Conservation (phyloP, 2,113 vertebrate genomes). For the Sinocyclocheilus anophthalmus region DNA sequence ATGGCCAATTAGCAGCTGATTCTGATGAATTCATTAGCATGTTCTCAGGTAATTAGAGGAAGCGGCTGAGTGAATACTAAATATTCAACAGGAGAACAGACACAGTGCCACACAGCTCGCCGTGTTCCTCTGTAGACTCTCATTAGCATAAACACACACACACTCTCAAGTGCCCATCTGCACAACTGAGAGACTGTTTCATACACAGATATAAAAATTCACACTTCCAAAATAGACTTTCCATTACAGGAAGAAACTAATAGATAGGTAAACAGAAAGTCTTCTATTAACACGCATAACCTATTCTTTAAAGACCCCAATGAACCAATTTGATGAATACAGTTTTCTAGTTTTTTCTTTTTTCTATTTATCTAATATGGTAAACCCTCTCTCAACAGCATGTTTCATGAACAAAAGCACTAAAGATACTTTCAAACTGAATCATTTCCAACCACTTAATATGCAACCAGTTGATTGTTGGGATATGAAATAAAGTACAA, state of each 20-base stretch:
- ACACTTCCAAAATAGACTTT: constrained; percentile 21
- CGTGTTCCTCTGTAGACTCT: constrained; percentile 45
- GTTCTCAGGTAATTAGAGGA: constrained; percentile 68
- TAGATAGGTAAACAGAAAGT: not conserved
- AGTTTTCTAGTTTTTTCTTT: not conserved
- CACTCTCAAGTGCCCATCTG: constrained; percentile 42
- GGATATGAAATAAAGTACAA: not conserved
- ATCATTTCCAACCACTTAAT: not conserved
- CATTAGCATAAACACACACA: constrained; percentile 54
- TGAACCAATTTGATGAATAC: not conserved
- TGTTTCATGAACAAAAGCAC: not conserved
- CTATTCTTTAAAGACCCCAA: not conserved
- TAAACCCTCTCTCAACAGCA: not conserved
- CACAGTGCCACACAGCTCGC: constrained; percentile 45
- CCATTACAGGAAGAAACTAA: constrained; percentile 23
- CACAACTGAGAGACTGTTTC: constrained; percentile 22
- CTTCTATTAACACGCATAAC: constrained; percentile 2
- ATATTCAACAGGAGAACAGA: constrained; percentile 69
- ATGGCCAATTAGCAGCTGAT: constrained; percentile 70
- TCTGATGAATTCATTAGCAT: constrained; percentile 68
- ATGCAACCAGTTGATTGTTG: not conserved
- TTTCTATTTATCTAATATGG: not conserved
- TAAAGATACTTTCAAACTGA: not conserved
- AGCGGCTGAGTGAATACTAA: constrained; percentile 65
- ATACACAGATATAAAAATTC: constrained; percentile 39